Conservation (phyloP, 2,797 vertebrate genomes). For the Catostomus latipinnis region DNA sequence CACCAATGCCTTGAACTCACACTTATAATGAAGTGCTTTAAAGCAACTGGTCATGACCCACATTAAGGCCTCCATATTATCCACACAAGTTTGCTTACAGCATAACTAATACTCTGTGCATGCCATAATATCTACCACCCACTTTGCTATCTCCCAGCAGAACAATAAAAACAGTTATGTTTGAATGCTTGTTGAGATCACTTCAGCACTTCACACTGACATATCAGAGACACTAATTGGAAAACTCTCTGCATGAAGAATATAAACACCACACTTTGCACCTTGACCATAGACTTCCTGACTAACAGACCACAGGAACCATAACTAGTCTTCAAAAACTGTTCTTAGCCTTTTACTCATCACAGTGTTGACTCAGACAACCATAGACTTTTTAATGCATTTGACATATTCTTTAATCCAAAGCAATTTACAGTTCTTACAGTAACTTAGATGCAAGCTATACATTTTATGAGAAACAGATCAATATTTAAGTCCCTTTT, state of each 20-base stretch:
- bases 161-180: conserved; percentile 21
- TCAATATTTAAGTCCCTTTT: no score
- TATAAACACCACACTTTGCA: neutral
- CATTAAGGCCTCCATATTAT: conserved; percentile 17
- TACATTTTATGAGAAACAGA: no score
- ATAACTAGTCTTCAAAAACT: no score
- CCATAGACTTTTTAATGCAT: no score
- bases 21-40: conserved; percentile 34
- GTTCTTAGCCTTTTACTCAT: no score
- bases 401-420: no score
- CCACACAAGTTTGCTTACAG: conserved; percentile 11
- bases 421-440: no score
- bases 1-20: conserved; percentile 8
- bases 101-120: neutral
- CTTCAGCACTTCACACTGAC: neutral
- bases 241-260: neutral
- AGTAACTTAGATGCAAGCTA: no score
- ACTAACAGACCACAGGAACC: no score
- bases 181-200: conserved; percentile 10
- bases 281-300: neutral
- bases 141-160: conserved; percentile 17
- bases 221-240: conserved; percentile 10
- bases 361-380: no score
- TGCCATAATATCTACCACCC: neutral
- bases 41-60: conserved; percentile 25